A percentile compares a stretch with the other conserved stretches of the same genome.
Evolutionary conservation across 2,113 vertebrate species (phyloP).

Genomic region (Dolichallabes microphthalmus): DNA sequence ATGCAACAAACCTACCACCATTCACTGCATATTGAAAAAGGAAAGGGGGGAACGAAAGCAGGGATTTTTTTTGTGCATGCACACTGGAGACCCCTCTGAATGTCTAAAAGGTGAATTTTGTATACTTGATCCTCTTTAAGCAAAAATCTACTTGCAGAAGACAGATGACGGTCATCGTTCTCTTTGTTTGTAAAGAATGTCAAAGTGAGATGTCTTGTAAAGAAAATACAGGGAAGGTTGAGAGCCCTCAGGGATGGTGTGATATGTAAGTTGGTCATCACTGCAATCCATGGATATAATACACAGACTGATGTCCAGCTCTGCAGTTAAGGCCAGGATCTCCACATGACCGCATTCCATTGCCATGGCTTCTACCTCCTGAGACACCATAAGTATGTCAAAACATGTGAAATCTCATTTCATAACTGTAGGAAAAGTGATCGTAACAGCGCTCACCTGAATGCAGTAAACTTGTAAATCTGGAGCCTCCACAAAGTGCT

Average conservation of each 20-base stretch:
- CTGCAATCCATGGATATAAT: slow-evolving; percentile 72
- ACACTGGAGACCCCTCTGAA: too few relatives aligned
- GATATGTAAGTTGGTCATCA: slow-evolving; percentile 65
- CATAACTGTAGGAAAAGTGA: neutral
- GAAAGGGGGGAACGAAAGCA: too few relatives aligned
- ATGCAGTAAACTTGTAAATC: slow-evolving; percentile 77
- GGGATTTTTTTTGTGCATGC: too few relatives aligned
- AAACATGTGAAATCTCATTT: neutral
- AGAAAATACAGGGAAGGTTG: slow-evolving; percentile 69
- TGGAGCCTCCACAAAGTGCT: slow-evolving; percentile 78
- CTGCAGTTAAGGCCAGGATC: slow-evolving; percentile 77
- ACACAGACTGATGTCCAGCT: slow-evolving; percentile 70
- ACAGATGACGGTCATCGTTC: neutral
- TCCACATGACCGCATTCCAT: slow-evolving; percentile 77
- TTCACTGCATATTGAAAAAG: too few relatives aligned
- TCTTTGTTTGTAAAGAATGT: slow-evolving; percentile 70
- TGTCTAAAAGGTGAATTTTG: too few relatives aligned
- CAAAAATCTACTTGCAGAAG: too few relatives aligned
- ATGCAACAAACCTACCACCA: too few relatives aligned
- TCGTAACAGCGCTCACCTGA: slow-evolving; percentile 63
- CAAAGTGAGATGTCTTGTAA: slow-evolving; percentile 76
- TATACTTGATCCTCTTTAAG: too few relatives aligned
- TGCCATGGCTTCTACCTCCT: slow-evolving; percentile 79
- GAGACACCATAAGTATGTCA: slow-evolving; percentile 5
- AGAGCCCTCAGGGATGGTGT: slow-evolving; percentile 76